These are phyloP conservation scores for Sebastes paucispinis DNA, from an alignment of 2,797 vertebrate species.

Conservation along the genomic window DNA sequence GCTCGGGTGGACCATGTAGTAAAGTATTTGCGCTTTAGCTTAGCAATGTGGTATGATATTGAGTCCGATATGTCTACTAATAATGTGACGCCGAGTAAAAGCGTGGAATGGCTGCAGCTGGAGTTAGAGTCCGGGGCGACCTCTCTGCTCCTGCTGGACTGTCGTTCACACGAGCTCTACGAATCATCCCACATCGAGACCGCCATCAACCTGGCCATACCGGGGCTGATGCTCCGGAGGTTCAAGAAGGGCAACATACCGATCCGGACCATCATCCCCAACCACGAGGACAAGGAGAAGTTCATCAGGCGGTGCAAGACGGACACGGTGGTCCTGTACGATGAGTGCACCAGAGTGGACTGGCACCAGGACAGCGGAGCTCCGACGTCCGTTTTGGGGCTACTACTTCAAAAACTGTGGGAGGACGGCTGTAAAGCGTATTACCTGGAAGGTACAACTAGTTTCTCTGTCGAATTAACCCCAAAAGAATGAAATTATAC, in stretches of 20 bases:
- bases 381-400: slow-evolving; percentile 86
- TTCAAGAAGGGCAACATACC: slow-evolving; percentile 96
- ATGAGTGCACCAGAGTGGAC: slow-evolving; percentile 87
- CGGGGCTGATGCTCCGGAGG: slow-evolving; percentile 95
- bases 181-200: slow-evolving; percentile 96
- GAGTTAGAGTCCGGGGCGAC: slow-evolving; percentile 90
- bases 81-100: slow-evolving; percentile 92
- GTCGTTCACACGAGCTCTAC: slow-evolving; percentile 93
- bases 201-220: slow-evolving; percentile 96
- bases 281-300: slow-evolving; percentile 90
- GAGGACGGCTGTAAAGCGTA: slow-evolving; percentile 94
- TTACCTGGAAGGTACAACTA: slow-evolving; percentile 90
- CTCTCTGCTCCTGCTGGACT: slow-evolving; percentile 95
- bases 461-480: neutral
- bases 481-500: too few relatives aligned
- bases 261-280: slow-evolving; percentile 91
- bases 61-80: slow-evolving; percentile 75
- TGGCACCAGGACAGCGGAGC: slow-evolving; percentile 77
- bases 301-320: slow-evolving; percentile 91
- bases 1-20: slow-evolving; percentile 41
- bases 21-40: too few relatives aligned
- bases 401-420: slow-evolving; percentile 95
- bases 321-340: slow-evolving; percentile 94
- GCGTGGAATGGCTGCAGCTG: slow-evolving; percentile 93
- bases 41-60: slow-evolving; percentile 39